phyloP scores from a whole-genome alignment of 2,113 vertebrate genomes.

The Rhizomys pruinosus region DNA sequence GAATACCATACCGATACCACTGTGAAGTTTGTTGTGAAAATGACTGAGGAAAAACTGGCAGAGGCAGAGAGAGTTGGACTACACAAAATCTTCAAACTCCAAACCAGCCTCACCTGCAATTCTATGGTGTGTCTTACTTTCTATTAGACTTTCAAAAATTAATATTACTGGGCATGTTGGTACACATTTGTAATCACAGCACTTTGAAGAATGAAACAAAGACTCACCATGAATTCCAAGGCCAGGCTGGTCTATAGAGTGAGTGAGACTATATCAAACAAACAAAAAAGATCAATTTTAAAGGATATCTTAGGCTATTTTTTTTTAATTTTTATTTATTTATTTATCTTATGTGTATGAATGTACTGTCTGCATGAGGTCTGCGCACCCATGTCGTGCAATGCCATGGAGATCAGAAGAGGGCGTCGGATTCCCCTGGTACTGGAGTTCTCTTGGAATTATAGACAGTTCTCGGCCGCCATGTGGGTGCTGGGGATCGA shows the following conservation, averaged over 20 bases:
- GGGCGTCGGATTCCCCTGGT: no score
- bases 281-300: not conserved
- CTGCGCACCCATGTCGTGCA: no score
- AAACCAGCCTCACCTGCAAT: conserved; percentile 94
- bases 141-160: conserved; percentile 9
- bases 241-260: not conserved
- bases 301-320: not conserved
- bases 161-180: not conserved
- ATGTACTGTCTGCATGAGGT: no score
- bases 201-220: not conserved
- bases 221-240: not conserved
- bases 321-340: no score
- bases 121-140: conserved; percentile 91
- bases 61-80: conserved; percentile 92
- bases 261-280: no score
- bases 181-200: not conserved
- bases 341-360: no score
- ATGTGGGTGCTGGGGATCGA: no score
- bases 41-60: conserved; percentile 92
- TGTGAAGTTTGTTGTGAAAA: conserved; percentile 94
- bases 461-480: no score
- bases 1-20: conserved; percentile 98
- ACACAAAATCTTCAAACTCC: conserved; percentile 98
- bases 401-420: no score
- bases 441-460: no score